These are phyloP conservation scores for Athene cunicularia DNA, from an alignment of 2,113 vertebrate species.

Conservation along the genomic window DNA sequence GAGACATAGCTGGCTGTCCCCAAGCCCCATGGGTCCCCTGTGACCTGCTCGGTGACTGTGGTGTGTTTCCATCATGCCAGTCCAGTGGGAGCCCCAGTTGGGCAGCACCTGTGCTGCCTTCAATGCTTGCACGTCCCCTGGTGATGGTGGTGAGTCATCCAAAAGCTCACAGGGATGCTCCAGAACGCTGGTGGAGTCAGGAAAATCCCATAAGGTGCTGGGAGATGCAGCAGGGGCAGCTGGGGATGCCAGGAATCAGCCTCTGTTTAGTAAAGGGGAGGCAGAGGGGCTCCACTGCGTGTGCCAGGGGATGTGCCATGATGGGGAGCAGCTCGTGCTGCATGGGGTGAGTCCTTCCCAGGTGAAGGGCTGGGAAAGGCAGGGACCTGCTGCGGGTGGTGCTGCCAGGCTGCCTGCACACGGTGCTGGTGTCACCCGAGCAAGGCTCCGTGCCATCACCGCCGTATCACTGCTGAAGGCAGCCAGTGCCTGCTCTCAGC, in stretches of 20 bases:
- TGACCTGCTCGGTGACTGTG: neutral
- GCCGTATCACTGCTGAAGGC: neutral
- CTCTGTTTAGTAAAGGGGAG: neutral
- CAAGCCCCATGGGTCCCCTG: neutral
- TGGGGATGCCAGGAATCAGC: neutral
- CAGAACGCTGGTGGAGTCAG: neutral
- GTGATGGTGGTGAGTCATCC: neutral
- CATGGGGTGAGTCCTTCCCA: neutral
- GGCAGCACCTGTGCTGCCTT: neutral
- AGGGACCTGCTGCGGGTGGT: neutral
- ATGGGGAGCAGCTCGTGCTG: neutral
- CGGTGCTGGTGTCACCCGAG: neutral
- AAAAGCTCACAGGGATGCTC: neutral
- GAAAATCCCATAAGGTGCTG: neutral
- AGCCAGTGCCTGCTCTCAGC: neutral
- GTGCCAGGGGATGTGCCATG: neutral
- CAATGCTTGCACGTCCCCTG: accelerated
- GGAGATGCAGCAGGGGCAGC: neutral
- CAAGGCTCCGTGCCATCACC: neutral
- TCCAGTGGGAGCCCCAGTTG: neutral
- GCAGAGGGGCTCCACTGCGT: accelerated
- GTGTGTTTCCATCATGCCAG: neutral
- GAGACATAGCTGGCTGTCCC: neutral
- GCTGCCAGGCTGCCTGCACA: neutral
- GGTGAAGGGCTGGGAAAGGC: neutral